phyloP scores from a whole-genome alignment of 1,140 invertebrate genomes.

The Aleiodes sp. region DNA sequence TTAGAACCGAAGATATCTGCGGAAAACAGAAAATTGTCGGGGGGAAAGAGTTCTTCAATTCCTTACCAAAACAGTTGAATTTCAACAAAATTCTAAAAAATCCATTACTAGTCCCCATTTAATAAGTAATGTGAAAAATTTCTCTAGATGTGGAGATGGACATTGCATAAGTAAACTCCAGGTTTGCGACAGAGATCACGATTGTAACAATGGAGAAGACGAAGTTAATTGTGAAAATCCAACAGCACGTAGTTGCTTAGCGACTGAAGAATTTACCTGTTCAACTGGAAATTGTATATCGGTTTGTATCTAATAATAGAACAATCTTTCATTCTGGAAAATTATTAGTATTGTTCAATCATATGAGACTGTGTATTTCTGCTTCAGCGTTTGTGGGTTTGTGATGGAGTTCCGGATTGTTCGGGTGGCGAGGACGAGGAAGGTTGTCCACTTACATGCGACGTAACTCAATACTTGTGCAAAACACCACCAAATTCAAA shows the following conservation, averaged over 20 bases:
- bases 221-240: slow-evolving; percentile 76
- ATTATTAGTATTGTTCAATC: slow-evolving; percentile 11
- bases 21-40: too few species aligned
- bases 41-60: too few species aligned
- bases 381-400: slow-evolving; percentile 79
- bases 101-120: too few species aligned
- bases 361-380: slow-evolving; percentile 6
- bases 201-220: slow-evolving; percentile 85
- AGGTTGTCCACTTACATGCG: slow-evolving; percentile 76
- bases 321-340: not conserved
- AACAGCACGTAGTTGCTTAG: slow-evolving; percentile 71
- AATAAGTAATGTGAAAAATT: too few species aligned
- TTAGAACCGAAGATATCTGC: too few species aligned
- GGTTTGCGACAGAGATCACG: slow-evolving; percentile 83
- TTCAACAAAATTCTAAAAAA: too few species aligned
- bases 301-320: slow-evolving; percentile 60
- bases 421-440: slow-evolving; percentile 84
- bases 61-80: too few species aligned
- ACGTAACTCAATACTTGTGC: slow-evolving; percentile 78
- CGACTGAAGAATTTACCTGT: slow-evolving; percentile 75
- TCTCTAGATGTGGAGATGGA: slow-evolving; percentile 72
- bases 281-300: slow-evolving; percentile 75
- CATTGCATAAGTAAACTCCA: slow-evolving; percentile 79
- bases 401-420: slow-evolving; percentile 87
- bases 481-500: slow-evolving; percentile 60